Evolutionary conservation across 2,888 invertebrate species (phyloP).

Genomic region (Odiellus spinosus): DNA sequence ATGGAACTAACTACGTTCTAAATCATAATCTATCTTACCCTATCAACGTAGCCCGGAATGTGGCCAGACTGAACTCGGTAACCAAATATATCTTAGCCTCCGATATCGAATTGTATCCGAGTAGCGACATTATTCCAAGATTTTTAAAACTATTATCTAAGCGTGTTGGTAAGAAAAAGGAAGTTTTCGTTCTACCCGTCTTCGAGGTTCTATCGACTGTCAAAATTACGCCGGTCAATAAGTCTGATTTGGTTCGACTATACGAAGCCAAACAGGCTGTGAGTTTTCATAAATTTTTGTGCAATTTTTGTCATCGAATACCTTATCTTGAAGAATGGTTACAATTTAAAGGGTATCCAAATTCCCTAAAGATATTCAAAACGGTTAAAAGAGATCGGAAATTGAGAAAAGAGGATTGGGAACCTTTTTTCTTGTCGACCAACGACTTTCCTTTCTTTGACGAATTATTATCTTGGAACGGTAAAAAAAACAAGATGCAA

Average conservation of each 20-base stretch:
- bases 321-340: conserved; percentile 9
- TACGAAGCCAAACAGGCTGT: conserved; percentile 61
- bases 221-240: conserved; percentile 32
- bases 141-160: background rate
- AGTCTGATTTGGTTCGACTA: conserved; percentile 49
- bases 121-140: conserved; percentile 17
- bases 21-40: conserved; percentile 35
- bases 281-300: conserved; percentile 76
- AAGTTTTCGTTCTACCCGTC: conserved; percentile 71
- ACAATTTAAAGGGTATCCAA: background rate
- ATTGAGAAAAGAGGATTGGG: background rate
- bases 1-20: background rate
- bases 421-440: background rate
- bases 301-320: conserved; percentile 59
- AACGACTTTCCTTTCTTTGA: background rate
- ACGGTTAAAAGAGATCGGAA: background rate
- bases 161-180: conserved; percentile 22
- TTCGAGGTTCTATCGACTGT: conserved; percentile 49
- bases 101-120: conserved; percentile 22
- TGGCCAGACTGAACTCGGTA: conserved; percentile 17
- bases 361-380: background rate
- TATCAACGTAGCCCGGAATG: conserved; percentile 21
- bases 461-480: background rate
- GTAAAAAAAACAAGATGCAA: background rate
- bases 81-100: conserved; percentile 21